Base-by-base conservation (phyloP, 2,888 invertebrate species). In the Heliconius charithonia region DNA sequence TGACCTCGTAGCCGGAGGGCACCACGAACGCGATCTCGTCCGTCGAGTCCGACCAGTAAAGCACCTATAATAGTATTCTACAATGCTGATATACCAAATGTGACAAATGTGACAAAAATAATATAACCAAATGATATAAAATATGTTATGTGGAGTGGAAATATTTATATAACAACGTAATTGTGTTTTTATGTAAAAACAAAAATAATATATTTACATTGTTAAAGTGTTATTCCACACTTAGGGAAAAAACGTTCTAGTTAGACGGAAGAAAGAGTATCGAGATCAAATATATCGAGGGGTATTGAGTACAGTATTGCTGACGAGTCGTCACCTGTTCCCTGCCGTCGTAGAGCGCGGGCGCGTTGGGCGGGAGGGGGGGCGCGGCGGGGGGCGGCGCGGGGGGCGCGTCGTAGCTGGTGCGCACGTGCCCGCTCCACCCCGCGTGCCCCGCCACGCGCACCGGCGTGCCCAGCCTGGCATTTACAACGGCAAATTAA, bases 11-110 rank as follows among this genome's bases (percentile, higher is more conserved):
- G 0, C 95, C 95, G 0, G 96, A 95, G 0, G 99, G 99, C 76
- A 99, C 98, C 27, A 99, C 97, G 93, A 99, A 99, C 3, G 99
- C 98, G 77, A 99, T 97, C 95, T 99, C 99, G 6, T 98, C 97
- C 73, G 97, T 97, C 0, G 98, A 97, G 91, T 99, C 99, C 2
- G 99, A 98, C 99, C 99, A 99, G 91, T 99, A 99, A 1, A 99
- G 94, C 4, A 98, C 97, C 90, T 93, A 7, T 51, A 51, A 22
- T 7, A 51, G 13, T 6, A n/a, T n/a, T n/a, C n/a, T n/a, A n/a
- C n/a, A n/a, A n/a, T n/a, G n/a, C n/a, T n/a, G n/a, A n/a, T n/a
- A n/a, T n/a, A n/a, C n/a, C n/a, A n/a, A n/a, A n/a, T n/a, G n/a
- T n/a, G n/a, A n/a, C n/a, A n/a, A n/a, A n/a, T n/a, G n/a, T n/a